Percentiles rank a stretch among this genome's conserved stretches.
Evolutionary conservation across 2,888 invertebrate species (phyloP).

Genomic region (Heliothis peltigera): DNA sequence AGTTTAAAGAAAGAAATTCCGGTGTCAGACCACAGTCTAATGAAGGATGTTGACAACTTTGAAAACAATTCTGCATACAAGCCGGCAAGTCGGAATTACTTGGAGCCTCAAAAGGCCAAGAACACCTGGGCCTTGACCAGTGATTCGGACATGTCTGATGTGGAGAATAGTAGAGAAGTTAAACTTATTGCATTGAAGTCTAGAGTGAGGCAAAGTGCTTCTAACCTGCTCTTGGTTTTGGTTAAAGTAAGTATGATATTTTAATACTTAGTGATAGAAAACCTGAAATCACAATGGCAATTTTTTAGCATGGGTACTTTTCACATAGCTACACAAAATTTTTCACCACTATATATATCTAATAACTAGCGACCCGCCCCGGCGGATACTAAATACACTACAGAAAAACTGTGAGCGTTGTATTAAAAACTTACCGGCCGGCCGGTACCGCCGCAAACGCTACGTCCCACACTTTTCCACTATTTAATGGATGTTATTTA

Average conservation of each 20-base stretch:
- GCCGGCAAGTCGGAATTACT: conserved; percentile 79
- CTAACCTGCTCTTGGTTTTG: conserved; percentile 90
- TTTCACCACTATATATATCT: no score
- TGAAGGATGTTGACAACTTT: conserved; percentile 83
- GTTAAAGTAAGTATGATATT: conserved; percentile 87
- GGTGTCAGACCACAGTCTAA: conserved; percentile 81
- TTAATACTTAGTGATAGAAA: no score
- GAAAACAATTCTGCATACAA: conserved; percentile 81
- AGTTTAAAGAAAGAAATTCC: conserved; percentile 86
- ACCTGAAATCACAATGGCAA: no score
- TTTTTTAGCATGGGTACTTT: no score
- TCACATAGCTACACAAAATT: no score
- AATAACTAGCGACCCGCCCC: no score
- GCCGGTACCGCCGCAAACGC: no score
- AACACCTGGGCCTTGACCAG: conserved; percentile 87
- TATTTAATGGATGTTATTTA: no score
- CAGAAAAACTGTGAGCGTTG: no score
- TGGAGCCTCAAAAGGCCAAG: conserved; percentile 76
- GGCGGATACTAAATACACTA: no score
- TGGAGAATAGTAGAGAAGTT: conserved; percentile 88
- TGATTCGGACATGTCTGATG: conserved; percentile 92
- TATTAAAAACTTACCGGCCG: no score
- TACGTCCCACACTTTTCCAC: no score
- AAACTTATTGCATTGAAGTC: conserved; percentile 87
- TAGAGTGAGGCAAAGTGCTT: conserved; percentile 92